Conservation (phyloP, 1,140 invertebrate species). For the Drosophila subobscura region DNA sequence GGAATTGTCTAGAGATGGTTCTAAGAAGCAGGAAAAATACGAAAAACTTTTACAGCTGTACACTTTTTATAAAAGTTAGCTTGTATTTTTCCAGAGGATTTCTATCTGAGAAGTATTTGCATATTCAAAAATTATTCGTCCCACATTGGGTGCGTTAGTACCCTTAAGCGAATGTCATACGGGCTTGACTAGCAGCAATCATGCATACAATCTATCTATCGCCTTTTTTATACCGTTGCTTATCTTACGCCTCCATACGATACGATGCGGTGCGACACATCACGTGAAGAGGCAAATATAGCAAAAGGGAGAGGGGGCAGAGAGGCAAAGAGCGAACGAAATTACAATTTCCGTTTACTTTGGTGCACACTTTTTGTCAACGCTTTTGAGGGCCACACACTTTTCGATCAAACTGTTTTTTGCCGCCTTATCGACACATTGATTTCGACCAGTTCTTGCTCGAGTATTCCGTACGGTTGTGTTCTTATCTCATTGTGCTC, state of each 20-base stretch:
- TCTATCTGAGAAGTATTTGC: background rate
- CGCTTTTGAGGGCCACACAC: conserved; percentile 1
- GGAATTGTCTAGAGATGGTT: too few species aligned
- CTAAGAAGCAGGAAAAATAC: too few species aligned
- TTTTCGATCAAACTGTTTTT: conserved; percentile 34
- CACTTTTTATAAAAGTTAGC: too few species aligned
- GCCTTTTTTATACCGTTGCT: conserved; percentile 41
- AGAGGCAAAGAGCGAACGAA: background rate
- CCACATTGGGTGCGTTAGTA: too few species aligned
- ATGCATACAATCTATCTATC: conserved; percentile 28
- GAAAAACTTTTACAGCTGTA: too few species aligned
- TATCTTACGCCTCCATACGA: conserved; percentile 31
- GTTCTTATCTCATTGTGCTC: conserved; percentile 33
- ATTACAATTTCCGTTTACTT: conserved; percentile 38
- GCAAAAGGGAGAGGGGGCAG: conserved; percentile 18
- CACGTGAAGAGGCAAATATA: conserved; percentile 50
- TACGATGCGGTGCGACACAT: conserved; percentile 36
- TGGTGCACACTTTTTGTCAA: background rate
- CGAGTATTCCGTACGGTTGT: conserved; percentile 9
- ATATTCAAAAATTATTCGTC: background rate
- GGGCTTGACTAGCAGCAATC: background rate
- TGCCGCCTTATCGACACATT: conserved; percentile 41
- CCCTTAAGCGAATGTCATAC: background rate
- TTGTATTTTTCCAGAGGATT: too few species aligned
- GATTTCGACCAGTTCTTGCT: conserved; percentile 35